Conservation (phyloP, 2,113 vertebrate species). For the Lates calcarifer region DNA sequence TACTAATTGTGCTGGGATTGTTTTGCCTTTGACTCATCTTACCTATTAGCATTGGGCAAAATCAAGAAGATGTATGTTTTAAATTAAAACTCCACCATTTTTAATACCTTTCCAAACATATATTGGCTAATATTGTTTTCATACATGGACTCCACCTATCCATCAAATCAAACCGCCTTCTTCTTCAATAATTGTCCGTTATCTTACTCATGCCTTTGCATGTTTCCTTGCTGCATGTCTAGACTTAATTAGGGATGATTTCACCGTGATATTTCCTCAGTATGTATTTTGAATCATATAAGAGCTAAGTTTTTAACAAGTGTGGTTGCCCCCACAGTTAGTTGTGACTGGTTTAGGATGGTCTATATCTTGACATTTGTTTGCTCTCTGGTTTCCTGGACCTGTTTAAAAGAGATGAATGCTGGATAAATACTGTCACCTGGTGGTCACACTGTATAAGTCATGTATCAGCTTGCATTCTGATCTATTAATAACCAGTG, state of each 20-base stretch:
- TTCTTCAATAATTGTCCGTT: too few relatives aligned
- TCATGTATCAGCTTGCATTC: constrained; percentile 73
- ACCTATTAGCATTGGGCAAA: too few relatives aligned
- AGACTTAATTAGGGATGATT: too few relatives aligned
- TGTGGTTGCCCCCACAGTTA: background rate
- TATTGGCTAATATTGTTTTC: background rate
- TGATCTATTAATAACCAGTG: constrained; percentile 79
- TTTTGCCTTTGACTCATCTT: too few relatives aligned
- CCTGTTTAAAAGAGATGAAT: background rate
- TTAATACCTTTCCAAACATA: background rate
- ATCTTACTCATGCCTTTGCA: background rate
- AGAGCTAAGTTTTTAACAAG: background rate
- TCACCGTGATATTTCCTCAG: background rate
- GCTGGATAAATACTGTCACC: constrained; percentile 23
- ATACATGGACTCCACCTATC: background rate
- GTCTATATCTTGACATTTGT: background rate
- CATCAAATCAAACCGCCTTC: too few relatives aligned
- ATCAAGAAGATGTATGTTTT: too few relatives aligned
- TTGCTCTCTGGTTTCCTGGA: background rate
- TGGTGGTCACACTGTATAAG: constrained; percentile 22
- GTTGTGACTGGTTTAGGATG: background rate
- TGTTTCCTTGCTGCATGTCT: too few relatives aligned
- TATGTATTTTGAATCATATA: background rate
- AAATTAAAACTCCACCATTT: too few relatives aligned
- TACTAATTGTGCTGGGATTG: too few relatives aligned